Percentiles rank a stretch among this genome's conserved stretches.
These are phyloP conservation scores for Neogale vison DNA, from an alignment of 2,113 vertebrate species.

Conservation along the genomic window DNA sequence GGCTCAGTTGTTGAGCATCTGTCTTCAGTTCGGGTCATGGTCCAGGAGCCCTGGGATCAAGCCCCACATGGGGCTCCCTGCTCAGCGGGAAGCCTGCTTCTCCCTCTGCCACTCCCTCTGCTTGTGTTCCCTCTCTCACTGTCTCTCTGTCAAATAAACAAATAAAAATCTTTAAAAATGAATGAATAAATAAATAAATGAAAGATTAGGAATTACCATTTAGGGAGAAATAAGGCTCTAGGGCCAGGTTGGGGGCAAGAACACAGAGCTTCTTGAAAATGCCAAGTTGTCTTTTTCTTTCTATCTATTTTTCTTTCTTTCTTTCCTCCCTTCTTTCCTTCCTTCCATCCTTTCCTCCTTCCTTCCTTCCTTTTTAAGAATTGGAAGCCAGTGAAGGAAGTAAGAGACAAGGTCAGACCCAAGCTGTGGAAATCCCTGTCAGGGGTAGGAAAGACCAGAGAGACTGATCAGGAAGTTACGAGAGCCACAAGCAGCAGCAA, in stretches of 20 bases:
- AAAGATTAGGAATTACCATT: neutral
- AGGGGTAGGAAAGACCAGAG: neutral
- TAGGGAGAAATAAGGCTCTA: neutral
- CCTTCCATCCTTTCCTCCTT: too few relatives aligned
- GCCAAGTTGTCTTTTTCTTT: neutral
- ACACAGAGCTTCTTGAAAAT: neutral
- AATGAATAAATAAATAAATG: too few relatives aligned
- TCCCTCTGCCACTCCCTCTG: too few relatives aligned
- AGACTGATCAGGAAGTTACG: neutral
- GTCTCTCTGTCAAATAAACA: too few relatives aligned
- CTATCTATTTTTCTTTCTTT: too few relatives aligned
- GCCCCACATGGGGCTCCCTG: too few relatives aligned
- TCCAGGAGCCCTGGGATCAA: too few relatives aligned
- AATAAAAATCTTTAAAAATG: too few relatives aligned
- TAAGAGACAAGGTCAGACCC: neutral
- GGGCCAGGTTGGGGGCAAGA: neutral
- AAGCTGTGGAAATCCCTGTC: neutral
- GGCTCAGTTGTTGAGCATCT: too few relatives aligned
- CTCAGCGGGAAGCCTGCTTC: too few relatives aligned
- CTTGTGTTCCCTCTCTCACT: too few relatives aligned
- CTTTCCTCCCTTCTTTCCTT: neutral
- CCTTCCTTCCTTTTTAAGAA: neutral
- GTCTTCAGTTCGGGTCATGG: too few relatives aligned
- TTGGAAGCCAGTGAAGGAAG: neutral
- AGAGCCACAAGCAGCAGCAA: neutral